Evolutionary conservation across 2,888 invertebrate species (phyloP).

Genomic region (Sthenelais limicola): DNA sequence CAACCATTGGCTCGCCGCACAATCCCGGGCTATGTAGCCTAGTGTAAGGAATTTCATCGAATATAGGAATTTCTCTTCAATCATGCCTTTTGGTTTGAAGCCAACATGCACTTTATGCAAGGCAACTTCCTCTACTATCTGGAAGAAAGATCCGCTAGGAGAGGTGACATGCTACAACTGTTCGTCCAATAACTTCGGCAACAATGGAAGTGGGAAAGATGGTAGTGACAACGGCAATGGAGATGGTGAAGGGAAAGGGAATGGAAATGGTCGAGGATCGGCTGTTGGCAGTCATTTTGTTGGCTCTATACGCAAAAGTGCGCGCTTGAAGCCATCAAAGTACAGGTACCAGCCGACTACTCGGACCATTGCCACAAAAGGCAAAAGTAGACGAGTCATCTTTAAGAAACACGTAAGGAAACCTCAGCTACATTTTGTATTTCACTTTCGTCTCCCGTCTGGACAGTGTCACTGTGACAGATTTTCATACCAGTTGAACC

Average conservation of each 20-base stretch:
- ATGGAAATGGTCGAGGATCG: conserved; percentile 51
- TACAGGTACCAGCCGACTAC: conserved; percentile 56
- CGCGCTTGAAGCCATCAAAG: conserved; percentile 65
- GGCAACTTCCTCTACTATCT: conserved; percentile 74
- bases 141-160: conserved; percentile 83
- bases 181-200: not conserved
- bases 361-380: conserved; percentile 74
- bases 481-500: too few relatives aligned
- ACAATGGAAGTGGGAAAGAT: conserved; percentile 21
- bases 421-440: not conserved
- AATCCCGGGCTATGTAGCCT: too few relatives aligned
- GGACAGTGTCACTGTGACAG: too few relatives aligned
- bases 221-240: conserved; percentile 17
- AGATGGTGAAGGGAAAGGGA: conserved; percentile 12
- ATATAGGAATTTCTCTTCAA: too few relatives aligned
- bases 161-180: conserved; percentile 84
- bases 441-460: too few relatives aligned
- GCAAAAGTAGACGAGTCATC: conserved; percentile 83
- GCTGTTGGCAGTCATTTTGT: conserved; percentile 42
- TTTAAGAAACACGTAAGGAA: conserved; percentile 77
- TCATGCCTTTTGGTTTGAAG: conserved; percentile 31
- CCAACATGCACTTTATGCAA: conserved; percentile 11
- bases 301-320: conserved; percentile 65
- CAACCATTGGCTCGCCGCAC: too few relatives aligned
- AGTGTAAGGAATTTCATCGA: too few relatives aligned